Percentiles rank a stretch among this genome's conserved stretches.
Conservation (phyloP, 2,888 invertebrate genomes). For the Drosophila prolongata region DNA sequence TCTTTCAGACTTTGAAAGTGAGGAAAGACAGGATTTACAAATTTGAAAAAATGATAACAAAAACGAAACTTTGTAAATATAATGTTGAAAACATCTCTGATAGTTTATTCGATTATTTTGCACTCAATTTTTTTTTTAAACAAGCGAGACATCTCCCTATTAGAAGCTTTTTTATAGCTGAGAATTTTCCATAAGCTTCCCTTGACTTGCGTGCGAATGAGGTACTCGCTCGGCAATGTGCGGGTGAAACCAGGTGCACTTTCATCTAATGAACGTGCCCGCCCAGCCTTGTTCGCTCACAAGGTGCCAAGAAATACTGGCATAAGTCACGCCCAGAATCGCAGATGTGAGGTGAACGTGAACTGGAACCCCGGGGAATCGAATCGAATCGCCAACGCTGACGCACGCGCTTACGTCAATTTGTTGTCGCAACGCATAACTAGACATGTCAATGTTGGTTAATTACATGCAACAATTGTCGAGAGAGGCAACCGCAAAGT, state of each 20-base stretch:
- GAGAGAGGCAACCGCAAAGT: conserved; percentile 54
- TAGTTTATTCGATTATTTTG: too few relatives aligned
- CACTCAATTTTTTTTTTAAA: too few relatives aligned
- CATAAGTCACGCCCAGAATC: conserved; percentile 74
- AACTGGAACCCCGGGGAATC: conserved; percentile 11
- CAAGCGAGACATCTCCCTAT: background rate
- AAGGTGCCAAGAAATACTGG: conserved; percentile 59
- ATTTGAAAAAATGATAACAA: too few relatives aligned
- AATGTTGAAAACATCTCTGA: too few relatives aligned
- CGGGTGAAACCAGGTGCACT: conserved; percentile 46
- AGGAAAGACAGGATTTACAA: too few relatives aligned
- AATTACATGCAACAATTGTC: conserved; percentile 63
- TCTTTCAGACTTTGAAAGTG: too few relatives aligned
- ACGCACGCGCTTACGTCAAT: conserved; percentile 77
- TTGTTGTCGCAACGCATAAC: conserved; percentile 72
- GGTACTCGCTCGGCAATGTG: conserved; percentile 9
- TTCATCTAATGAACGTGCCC: conserved; percentile 46
- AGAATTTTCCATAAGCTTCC: conserved; percentile 16
- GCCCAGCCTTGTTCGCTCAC: conserved; percentile 56
- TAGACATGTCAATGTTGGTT: conserved; percentile 78
- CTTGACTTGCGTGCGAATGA: conserved; percentile 7
- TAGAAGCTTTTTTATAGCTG: conserved; percentile 22
- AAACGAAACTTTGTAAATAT: too few relatives aligned
- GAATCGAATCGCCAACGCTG: conserved; percentile 38
- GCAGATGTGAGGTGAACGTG: conserved; percentile 39